Evolutionary conservation across 2,113 vertebrate species (phyloP).

Genomic region (Etia nguti): DNA sequence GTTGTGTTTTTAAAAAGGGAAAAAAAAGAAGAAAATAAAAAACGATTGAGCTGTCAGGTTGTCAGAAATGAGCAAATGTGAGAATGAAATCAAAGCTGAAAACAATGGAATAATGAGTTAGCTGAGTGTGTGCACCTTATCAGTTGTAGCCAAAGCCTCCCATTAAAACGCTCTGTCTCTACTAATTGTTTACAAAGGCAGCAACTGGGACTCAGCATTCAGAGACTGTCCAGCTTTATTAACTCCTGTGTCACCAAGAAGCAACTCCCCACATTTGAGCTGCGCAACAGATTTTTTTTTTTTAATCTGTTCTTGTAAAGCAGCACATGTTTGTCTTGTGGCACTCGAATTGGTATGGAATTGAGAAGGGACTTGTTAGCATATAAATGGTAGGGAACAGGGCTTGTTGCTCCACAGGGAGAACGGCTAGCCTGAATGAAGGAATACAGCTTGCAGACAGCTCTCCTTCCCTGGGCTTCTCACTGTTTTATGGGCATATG

Average conservation of each 20-base stretch:
- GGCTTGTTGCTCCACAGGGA: constrained; percentile 26
- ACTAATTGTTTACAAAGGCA: constrained; percentile 51
- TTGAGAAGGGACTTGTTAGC: constrained; percentile 45
- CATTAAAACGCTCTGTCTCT: constrained; percentile 39
- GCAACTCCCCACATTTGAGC: constrained; percentile 2
- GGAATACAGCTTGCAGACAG: constrained; percentile 5
- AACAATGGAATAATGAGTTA: constrained; percentile 34
- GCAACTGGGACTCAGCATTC: constrained; percentile 47
- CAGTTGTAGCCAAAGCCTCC: constrained; percentile 36
- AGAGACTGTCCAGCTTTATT: constrained; percentile 42
- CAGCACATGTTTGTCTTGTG: constrained; percentile 54
- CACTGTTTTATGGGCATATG: constrained; percentile 12
- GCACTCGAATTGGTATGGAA: constrained; percentile 20
- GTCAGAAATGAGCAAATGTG: constrained; percentile 7
- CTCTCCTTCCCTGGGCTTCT: neutral
- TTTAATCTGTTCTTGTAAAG: constrained; percentile 49
- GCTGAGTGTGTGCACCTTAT: constrained; percentile 25
- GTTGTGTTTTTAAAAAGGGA: neutral
- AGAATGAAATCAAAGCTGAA: constrained; percentile 32
- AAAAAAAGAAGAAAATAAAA: neutral
- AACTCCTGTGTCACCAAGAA: constrained; percentile 42
- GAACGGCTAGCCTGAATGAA: neutral
- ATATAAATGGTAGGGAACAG: constrained; percentile 54
- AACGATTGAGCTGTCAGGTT: constrained; percentile 11
- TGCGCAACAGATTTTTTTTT: neutral